Evolutionary conservation across 1,140 invertebrate species (phyloP).

Genomic region (Pristionchus pacificus): DNA sequence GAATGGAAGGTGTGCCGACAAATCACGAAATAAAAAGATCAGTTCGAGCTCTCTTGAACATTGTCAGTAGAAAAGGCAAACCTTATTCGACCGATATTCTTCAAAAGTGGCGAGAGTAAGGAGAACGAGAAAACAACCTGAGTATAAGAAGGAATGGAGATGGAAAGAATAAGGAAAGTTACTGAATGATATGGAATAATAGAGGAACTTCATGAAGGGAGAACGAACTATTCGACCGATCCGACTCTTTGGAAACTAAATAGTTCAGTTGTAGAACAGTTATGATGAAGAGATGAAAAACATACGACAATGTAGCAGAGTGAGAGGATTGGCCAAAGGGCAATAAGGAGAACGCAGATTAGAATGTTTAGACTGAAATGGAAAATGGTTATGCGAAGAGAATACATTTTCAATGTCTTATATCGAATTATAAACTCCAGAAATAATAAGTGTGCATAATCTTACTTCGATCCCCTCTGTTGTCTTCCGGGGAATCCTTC

Average conservation of each 20-base stretch:
- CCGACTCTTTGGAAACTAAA: conserved; percentile 68
- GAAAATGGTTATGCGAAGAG: background rate
- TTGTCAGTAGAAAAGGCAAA: background rate
- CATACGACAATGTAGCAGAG: conserved; percentile 74
- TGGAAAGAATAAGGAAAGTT: background rate
- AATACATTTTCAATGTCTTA: too few species aligned
- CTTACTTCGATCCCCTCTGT: conserved; percentile 71
- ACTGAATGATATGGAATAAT: conserved; percentile 79
- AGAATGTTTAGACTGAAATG: conserved; percentile 49
- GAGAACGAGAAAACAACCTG: conserved; percentile 69
- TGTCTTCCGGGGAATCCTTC: conserved; percentile 82
- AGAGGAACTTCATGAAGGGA: conserved; percentile 89
- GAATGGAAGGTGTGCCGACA: background rate
- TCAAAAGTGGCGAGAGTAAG: conserved; percentile 68
- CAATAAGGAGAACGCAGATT: conserved; percentile 74
- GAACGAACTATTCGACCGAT: conserved; percentile 80
- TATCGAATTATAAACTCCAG: too few species aligned
- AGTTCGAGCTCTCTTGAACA: too few species aligned
- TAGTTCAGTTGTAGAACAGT: background rate
- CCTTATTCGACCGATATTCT: conserved; percentile 71
- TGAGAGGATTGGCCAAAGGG: conserved; percentile 80
- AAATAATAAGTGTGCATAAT: too few species aligned
- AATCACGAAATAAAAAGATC: too few species aligned
- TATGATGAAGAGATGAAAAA: conserved; percentile 21
- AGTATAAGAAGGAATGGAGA: background rate